Evolutionary conservation across 2,888 invertebrate species (phyloP), one percentile per base, ranked within the genome.

Genomic region (Synanthedon vespiformis): DNA sequence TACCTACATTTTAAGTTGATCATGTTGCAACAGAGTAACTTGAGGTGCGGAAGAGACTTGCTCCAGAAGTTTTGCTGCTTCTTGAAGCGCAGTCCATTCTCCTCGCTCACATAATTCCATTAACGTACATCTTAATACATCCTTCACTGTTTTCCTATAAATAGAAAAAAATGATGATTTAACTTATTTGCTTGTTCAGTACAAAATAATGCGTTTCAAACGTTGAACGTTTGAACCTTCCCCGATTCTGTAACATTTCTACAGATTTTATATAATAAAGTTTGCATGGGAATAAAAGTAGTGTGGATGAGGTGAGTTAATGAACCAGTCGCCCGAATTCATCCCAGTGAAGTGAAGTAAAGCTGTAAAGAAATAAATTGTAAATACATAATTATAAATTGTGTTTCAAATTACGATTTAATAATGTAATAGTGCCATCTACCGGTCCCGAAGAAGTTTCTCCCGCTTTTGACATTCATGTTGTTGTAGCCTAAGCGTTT

Each of bases 381-480:
- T 22, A 22, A 5, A 22, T 18, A n/a, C n/a, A n/a, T n/a, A 18
- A 18, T 18, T 3, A 18, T 2, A 18, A 18, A 18, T 18, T 18
- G 27, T 27, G 27, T 27, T 27, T 27, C 4, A 16, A 2, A 18
- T 18, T 3, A 18, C 18, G 18, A 2, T 18, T 18, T 18, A 18
- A 18, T 18, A 18, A 48, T 48, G 5, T 13, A 8, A 34, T 44
- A 63, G 61, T 65, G 73, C 70, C 83, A 78, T 76, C 83, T 82
- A 10, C 85, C 81, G 71, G 57, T 83, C 78, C 27, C 66, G 66
- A 1, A 58, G 53, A 16, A 82, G 68, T 58, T 84, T 84, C 27
- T 68, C 68, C 5, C 63, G 61, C 56, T 77, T 70, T 13, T 70
- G 67, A 53, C 63, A 68, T 56, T 74, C 69, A 41, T 34, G 55